Evolutionary conservation across 2,113 vertebrate genomes (phyloP).

Genomic region (Mixornis gularis): DNA sequence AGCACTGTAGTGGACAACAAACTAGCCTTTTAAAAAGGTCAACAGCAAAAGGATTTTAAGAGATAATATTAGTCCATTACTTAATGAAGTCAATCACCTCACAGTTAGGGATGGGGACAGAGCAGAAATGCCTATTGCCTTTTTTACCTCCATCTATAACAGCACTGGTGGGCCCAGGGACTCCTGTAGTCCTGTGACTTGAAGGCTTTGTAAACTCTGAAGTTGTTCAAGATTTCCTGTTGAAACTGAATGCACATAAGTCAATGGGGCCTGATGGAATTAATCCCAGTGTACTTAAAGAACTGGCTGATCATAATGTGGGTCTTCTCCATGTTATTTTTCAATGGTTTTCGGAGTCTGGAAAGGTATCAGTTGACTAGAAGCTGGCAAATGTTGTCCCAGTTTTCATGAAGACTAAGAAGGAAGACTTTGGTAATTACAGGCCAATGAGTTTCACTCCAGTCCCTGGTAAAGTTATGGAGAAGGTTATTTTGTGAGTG

Average conservation of each 20-base stretch:
- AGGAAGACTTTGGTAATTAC: background rate
- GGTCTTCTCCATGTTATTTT: background rate
- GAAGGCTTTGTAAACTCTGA: background rate
- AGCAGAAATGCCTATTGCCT: background rate
- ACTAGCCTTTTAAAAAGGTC: background rate
- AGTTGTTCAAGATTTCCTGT: background rate
- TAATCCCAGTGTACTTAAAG: background rate
- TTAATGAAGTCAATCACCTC: background rate
- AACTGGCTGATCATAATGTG: rapidly evolving
- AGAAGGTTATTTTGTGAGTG: background rate
- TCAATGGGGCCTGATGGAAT: background rate
- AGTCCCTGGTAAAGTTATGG: background rate
- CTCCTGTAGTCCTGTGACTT: background rate
- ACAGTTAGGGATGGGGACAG: background rate
- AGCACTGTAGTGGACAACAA: background rate
- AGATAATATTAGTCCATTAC: background rate
- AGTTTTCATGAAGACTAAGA: background rate
- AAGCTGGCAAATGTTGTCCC: background rate
- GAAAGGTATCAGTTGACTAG: background rate
- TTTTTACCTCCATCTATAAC: background rate
- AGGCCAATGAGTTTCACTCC: background rate
- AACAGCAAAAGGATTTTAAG: background rate
- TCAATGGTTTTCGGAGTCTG: background rate
- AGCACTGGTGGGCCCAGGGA: background rate
- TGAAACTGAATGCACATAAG: background rate